These are phyloP conservation scores for Dascillus cervinus DNA, from an alignment of 2,888 invertebrate species.

Conservation along the genomic window DNA sequence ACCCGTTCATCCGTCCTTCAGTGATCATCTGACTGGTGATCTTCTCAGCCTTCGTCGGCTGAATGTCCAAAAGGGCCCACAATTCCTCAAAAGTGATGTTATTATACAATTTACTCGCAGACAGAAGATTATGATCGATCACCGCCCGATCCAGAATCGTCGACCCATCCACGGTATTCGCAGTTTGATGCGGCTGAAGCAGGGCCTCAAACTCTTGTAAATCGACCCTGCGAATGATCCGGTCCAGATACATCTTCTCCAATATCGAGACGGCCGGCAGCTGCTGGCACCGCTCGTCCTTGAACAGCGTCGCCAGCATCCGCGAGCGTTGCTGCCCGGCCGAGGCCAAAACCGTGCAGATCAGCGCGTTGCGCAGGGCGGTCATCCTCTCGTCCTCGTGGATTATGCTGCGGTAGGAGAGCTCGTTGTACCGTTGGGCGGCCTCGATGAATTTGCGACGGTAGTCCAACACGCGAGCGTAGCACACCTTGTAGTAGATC, in stretches of 20 bases:
- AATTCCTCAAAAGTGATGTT: slow-evolving; percentile 96
- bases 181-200: slow-evolving; percentile 90
- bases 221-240: slow-evolving; percentile 89
- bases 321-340: slow-evolving; percentile 95
- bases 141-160: slow-evolving; percentile 95
- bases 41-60: slow-evolving; percentile 86
- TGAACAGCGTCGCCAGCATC: slow-evolving; percentile 95
- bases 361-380: slow-evolving; percentile 88
- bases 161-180: slow-evolving; percentile 67
- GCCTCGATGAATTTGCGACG: slow-evolving; percentile 86
- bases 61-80: slow-evolving; percentile 87
- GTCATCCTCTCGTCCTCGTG: slow-evolving; percentile 92
- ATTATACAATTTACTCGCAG: slow-evolving; percentile 96
- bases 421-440: slow-evolving; percentile 73
- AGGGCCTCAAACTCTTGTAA: slow-evolving; percentile 89
- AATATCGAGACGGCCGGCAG: slow-evolving; percentile 90
- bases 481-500: slow-evolving; percentile 96
- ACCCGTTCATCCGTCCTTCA: slow-evolving; percentile 94
- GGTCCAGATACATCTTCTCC: slow-evolving; percentile 98
- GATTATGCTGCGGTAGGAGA: slow-evolving; percentile 88
- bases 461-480: slow-evolving; percentile 93
- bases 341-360: slow-evolving; percentile 94
- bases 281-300: slow-evolving; percentile 96
- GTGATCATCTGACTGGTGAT: slow-evolving; percentile 99
- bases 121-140: slow-evolving; percentile 95